Evolutionary conservation across 2,888 invertebrate genomes (phyloP).

Genomic region (Caenorhabditis plicata): DNA sequence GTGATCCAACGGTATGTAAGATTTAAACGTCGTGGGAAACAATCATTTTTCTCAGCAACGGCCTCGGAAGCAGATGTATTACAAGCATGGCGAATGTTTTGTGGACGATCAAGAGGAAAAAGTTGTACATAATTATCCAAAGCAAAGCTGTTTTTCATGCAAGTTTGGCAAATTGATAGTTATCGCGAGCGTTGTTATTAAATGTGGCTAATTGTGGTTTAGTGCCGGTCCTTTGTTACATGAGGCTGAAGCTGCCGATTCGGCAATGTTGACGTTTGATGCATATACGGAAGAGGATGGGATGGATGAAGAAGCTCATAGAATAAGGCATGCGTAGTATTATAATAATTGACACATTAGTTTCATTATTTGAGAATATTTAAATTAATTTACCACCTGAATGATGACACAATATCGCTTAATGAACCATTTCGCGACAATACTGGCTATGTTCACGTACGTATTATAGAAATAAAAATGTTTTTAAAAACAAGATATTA

Average conservation of each 20-base stretch:
- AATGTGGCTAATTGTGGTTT: neutral
- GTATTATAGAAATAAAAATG: neutral
- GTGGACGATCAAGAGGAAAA: constrained; percentile 25
- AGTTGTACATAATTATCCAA: constrained; percentile 26
- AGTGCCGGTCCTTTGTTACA: constrained; percentile 28
- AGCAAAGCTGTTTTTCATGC: constrained; percentile 22
- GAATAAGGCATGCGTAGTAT: constrained; percentile 14
- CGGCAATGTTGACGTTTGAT: constrained; percentile 30
- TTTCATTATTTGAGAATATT: constrained; percentile 17
- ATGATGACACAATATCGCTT: constrained; percentile 34
- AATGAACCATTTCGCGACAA: constrained; percentile 42
- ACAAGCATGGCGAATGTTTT: constrained; percentile 34
- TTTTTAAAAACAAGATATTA: neutral
- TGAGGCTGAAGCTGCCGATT: constrained; percentile 27
- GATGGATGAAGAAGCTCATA: constrained; percentile 33
- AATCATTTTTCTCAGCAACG: too few relatives aligned
- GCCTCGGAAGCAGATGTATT: constrained; percentile 22
- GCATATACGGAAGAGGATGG: constrained; percentile 43
- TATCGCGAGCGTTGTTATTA: neutral
- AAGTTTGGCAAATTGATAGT: too few relatives aligned
- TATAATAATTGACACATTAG: neutral
- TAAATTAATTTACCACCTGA: constrained; percentile 38
- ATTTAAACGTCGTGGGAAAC: too few relatives aligned
- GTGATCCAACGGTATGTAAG: too few relatives aligned
- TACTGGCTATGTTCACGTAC: constrained; percentile 34